Conservation (phyloP, 2,888 invertebrate genomes). For the Electrophaes corylata region DNA sequence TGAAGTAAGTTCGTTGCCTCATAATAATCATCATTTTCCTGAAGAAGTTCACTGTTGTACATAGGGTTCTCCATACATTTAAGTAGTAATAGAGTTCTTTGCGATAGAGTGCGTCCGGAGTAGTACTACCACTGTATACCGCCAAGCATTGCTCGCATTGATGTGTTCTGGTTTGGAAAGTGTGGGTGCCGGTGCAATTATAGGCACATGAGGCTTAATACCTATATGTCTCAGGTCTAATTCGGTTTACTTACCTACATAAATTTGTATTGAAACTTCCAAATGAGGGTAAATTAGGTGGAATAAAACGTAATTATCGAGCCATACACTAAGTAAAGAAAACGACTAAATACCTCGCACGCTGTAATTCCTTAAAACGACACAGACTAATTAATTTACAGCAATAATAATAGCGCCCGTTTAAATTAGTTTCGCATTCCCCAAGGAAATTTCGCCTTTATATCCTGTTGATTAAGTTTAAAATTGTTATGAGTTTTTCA, state of each 20-base stretch:
- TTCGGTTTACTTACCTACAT: not conserved
- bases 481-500: slow-evolving; percentile 58
- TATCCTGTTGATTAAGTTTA: slow-evolving; percentile 51
- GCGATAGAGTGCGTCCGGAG: too few species aligned
- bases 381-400: slow-evolving; percentile 64
- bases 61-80: too few species aligned
- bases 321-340: slow-evolving; percentile 30
- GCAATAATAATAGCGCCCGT: slow-evolving; percentile 62
- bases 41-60: too few species aligned
- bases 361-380: slow-evolving; percentile 47
- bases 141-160: too few species aligned
- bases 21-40: too few species aligned
- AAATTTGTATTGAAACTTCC: not conserved
- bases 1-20: too few species aligned
- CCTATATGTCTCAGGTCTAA: not conserved
- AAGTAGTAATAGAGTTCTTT: too few species aligned
- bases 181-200: too few species aligned
- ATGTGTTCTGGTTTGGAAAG: too few species aligned
- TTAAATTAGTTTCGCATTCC: slow-evolving; percentile 44
- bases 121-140: too few species aligned
- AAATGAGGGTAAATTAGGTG: slow-evolving; percentile 3
- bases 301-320: slow-evolving; percentile 4
- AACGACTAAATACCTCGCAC: slow-evolving; percentile 46
- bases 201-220: too few species aligned
- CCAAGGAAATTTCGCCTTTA: slow-evolving; percentile 54